phyloP scores from a whole-genome alignment of 2,113 vertebrate species.

The Odontophorus gujanensis region DNA sequence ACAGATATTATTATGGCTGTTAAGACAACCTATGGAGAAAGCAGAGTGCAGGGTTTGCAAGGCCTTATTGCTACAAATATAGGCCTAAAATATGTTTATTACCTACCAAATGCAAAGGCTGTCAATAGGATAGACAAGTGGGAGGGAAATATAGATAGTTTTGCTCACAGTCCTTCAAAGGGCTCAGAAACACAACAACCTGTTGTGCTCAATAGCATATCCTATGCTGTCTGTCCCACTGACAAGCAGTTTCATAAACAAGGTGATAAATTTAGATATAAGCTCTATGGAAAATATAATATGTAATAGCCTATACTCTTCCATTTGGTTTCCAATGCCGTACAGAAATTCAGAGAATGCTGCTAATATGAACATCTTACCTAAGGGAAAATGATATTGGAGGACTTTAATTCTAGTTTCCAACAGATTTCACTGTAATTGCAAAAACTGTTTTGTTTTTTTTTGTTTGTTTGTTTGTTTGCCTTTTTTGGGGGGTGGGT shows the following conservation, averaged over 20 bases:
- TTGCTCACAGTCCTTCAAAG: background rate
- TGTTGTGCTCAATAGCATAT: background rate
- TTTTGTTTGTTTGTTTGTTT: background rate
- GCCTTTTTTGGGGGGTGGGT: too few relatives aligned
- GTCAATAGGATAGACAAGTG: background rate
- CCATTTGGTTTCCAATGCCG: background rate
- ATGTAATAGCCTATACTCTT: background rate
- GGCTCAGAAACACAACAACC: background rate
- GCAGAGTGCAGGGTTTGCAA: background rate
- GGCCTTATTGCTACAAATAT: background rate
- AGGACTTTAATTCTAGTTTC: background rate
- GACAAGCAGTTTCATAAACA: background rate
- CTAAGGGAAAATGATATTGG: background rate
- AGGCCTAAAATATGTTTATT: background rate
- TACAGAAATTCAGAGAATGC: background rate
- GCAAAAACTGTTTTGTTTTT: background rate
- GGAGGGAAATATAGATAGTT: background rate
- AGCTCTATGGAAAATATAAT: background rate
- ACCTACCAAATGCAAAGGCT: background rate
- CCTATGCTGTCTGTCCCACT: background rate
- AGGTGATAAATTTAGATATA: background rate
- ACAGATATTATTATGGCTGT: accelerated
- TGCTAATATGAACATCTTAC: background rate
- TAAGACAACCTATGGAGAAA: background rate
- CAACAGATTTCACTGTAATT: background rate